Conservation (phyloP, 2,797 vertebrate genomes). For the Rhincodon typus region DNA sequence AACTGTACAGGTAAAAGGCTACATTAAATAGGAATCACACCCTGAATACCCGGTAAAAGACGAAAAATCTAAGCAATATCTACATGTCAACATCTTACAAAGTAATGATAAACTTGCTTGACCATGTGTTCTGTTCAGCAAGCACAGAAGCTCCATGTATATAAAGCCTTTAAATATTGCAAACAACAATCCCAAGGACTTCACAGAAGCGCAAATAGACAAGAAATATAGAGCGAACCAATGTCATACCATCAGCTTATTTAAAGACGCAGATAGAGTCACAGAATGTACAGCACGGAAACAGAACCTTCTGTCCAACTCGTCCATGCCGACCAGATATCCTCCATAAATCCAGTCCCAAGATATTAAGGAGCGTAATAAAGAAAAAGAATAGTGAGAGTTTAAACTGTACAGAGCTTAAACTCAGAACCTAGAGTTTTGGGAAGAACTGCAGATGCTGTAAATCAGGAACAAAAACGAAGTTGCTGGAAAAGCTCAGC, state of each 20-base stretch:
- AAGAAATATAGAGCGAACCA: background rate
- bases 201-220: background rate
- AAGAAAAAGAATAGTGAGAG: background rate
- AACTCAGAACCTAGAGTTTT: background rate
- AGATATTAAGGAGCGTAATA: background rate
- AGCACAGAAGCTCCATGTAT: background rate
- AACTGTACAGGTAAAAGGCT: conserved; percentile 56
- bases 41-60: background rate
- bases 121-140: background rate
- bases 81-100: conserved; percentile 25
- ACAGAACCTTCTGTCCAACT: too few relatives aligned
- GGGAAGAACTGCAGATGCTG: too few relatives aligned
- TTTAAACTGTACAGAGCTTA: background rate
- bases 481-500: too few relatives aligned
- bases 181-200: background rate
- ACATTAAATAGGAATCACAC: background rate
- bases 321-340: too few relatives aligned
- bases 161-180: background rate
- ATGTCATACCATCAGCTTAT: background rate
- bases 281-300: too few relatives aligned
- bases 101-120: conserved; percentile 27
- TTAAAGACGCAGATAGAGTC: background rate
- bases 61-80: background rate
- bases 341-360: too few relatives aligned
- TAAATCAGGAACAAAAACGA: too few relatives aligned